Base-by-base conservation (phyloP, 2,797 vertebrate species). In the Sebastes goodei region DNA sequence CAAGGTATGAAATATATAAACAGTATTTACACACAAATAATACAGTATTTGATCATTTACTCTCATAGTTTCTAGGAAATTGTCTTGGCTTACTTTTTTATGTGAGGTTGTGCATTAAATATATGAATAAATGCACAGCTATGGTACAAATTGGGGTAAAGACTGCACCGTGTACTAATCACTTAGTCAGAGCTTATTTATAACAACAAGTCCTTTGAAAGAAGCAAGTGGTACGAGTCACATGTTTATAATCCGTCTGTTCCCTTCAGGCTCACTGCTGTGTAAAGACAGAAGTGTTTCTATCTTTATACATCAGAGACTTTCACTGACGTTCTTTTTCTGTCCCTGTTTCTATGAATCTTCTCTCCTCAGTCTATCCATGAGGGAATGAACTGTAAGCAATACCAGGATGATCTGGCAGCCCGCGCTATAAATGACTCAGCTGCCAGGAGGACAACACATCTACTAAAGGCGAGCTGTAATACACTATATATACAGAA, bases 341-440 rank as follows among this genome's bases (percentile, higher is more conserved):
- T 76, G 21, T 25, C 23, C 20, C 30, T 62, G 1, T 74, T 15
- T 38, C 56, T 52, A 6, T 71, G 30, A 25, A 46, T 29, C 29
- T 6, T 76, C 69, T 69, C 25, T 59, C 10, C 14, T 49, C 80
- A 97, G 97, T 94, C 96, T 33, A 97, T 97, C 81, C 97, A 97
- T 30, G 95, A 97, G 80, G 96, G 96, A 53, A 96, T 95, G 96
- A 95, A 96, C 89, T 97, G 97, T 86, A 96, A 95, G 52, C 96
- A 97, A 84, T 97, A 97, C 88, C 97, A 97, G 91, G 97, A 97
- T 2, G 96, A 97, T 59, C 92, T 97, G 7, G 91, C 90, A 25
- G 87, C 85, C 1, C 96, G 95, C 0, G 97, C 96, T 7, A 91
- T 95, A 42, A 96, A 97, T 61, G 96, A 97, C 86, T 88, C 93